Evolutionary conservation across 2,797 vertebrate species (phyloP), one percentile per base, ranked within the genome.

Genomic region (Gymnocypris eckloni): DNA sequence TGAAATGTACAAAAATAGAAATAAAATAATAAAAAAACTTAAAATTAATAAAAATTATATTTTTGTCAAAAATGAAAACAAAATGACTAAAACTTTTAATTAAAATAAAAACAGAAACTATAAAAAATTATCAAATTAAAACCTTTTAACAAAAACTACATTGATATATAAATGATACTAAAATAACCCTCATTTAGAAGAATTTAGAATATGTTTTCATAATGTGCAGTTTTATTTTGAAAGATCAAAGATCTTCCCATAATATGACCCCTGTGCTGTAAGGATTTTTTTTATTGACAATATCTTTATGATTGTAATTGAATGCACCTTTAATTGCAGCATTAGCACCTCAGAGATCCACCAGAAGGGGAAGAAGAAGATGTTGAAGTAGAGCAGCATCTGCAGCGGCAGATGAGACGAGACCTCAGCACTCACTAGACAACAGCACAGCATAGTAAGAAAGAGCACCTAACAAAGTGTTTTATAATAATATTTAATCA

Each of bases 361-460:
- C 97, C 97, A 98, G 48, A 95, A 95, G 0, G 96, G 97, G 69
- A 96, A 96, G 88, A 94, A 98, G 90, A 93, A 95, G 89, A 89
- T 89, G 6, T 97, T 97, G 93, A 98, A 98, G 91, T 97, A 97
- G 11, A 98, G 94, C 69, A 96, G 92, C 95, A 97, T 96, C 93
- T 98, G 97, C 18, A 98, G 95, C 0, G 96, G 96, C 37, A 98
- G 95, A 88, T 95, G 94, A 76, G 96, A 87, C 11, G 86, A 94
- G 25, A 95, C 91, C 89, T 95, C 87, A 82, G 95, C 90, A 0
- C 91, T 94, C 83, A 89, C 95, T 95, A 86, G 50, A 79, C 9
- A 12, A 12, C 18, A 72, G 39, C 11, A 33, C 0, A 41, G 41
- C 16, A 22, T 22, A 25, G 45, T 4, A 76, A 8, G 7, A 64